phyloP scores from a whole-genome alignment of 2,797 vertebrate genomes.

The Gadopsis bispinosus region DNA sequence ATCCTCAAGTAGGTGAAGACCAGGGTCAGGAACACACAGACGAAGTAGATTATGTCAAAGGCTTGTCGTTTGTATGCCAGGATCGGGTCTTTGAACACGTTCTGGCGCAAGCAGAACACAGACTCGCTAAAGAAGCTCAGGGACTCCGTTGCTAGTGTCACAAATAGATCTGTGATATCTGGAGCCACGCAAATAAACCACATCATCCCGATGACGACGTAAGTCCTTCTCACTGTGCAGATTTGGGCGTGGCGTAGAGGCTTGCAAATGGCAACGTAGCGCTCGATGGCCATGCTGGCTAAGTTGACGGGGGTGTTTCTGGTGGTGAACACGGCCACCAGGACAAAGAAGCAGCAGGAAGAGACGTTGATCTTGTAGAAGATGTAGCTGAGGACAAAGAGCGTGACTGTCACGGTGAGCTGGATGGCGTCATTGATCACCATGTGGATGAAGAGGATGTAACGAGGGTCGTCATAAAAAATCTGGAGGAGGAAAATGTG shows the following conservation, averaged over 20 bases:
- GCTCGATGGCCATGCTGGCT: slow-evolving; percentile 85
- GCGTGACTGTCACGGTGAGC: slow-evolving; percentile 75
- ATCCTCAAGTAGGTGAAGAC: slow-evolving; percentile 82
- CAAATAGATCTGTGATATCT: slow-evolving; percentile 81
- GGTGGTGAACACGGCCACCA: slow-evolving; percentile 84
- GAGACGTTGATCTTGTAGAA: slow-evolving; percentile 79
- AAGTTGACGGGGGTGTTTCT: slow-evolving; percentile 82
- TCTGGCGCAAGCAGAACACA: slow-evolving; percentile 77
- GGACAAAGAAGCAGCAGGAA: slow-evolving; percentile 81
- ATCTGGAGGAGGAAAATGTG: slow-evolving; percentile 32
- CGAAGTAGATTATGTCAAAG: slow-evolving; percentile 83
- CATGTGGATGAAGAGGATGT: slow-evolving; percentile 87
- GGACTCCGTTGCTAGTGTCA: slow-evolving; percentile 76
- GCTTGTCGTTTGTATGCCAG: slow-evolving; percentile 71
- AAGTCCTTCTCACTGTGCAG: slow-evolving; percentile 78
- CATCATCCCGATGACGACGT: slow-evolving; percentile 72
- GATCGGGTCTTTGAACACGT: slow-evolving; percentile 79
- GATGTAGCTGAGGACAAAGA: slow-evolving; percentile 83
- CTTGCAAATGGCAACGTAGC: slow-evolving; percentile 82
- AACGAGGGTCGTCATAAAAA: slow-evolving; percentile 84
- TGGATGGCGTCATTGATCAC: slow-evolving; percentile 83
- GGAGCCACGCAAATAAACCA: slow-evolving; percentile 80
- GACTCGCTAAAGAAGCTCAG: slow-evolving; percentile 79
- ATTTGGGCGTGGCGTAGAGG: slow-evolving; percentile 79
- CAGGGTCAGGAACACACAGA: slow-evolving; percentile 79